Evolutionary conservation across 2,113 vertebrate species (phyloP).

Genomic region (Apteryx mantelli): DNA sequence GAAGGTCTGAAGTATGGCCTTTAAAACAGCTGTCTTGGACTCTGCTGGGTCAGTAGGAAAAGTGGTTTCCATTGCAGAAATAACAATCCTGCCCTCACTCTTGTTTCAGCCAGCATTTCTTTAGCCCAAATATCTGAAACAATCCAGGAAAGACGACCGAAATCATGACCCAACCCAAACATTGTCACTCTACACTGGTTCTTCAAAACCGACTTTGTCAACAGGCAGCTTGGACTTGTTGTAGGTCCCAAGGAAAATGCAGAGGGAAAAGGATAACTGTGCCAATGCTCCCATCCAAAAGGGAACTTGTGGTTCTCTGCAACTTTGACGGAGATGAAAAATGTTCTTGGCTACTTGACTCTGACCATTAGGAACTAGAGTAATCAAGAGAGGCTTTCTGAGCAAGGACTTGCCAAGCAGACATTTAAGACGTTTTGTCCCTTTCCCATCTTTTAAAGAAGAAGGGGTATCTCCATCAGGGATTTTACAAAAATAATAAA

Average conservation of each 20-base stretch:
- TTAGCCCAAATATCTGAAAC: neutral
- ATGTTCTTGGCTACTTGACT: neutral
- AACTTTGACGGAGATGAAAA: neutral
- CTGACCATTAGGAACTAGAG: neutral
- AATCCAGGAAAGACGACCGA: neutral
- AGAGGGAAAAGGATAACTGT: neutral
- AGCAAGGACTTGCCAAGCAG: neutral
- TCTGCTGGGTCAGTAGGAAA: neutral
- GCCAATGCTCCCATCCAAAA: neutral
- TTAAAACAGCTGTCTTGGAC: neutral
- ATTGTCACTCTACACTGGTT: neutral
- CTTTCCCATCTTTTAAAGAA: neutral
- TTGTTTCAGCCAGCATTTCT: neutral
- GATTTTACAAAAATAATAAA: neutral
- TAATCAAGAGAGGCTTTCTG: neutral
- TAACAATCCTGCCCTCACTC: neutral
- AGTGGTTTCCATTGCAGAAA: neutral
- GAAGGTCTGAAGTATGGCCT: neutral
- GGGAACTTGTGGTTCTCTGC: neutral
- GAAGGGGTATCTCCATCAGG: neutral
- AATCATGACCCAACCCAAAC: neutral
- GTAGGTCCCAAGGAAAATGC: neutral
- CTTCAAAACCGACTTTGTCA: neutral
- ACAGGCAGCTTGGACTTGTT: neutral
- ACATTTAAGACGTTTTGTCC: neutral